Conservation (phyloP, 2,888 invertebrate species). For the Pseudococcus jackbeardsleyi region DNA sequence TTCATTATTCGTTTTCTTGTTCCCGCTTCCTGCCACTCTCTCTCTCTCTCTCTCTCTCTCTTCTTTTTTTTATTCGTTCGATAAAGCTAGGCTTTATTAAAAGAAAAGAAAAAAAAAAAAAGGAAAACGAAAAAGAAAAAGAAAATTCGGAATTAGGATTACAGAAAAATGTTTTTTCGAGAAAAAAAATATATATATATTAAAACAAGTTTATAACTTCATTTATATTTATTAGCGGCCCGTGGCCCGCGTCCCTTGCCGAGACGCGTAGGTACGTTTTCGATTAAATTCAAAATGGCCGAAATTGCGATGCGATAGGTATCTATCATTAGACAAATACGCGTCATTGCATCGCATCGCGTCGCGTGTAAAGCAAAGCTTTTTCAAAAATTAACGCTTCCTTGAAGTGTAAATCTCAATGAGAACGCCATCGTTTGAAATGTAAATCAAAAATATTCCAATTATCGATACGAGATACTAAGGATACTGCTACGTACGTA, state of each 20-base stretch:
- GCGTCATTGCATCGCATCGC: not conserved
- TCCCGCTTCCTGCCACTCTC: too few relatives aligned
- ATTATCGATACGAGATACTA: not conserved
- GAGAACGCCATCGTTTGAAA: not conserved
- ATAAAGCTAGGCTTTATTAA: not conserved
- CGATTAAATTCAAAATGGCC: conserved; percentile 33
- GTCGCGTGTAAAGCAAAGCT: not conserved
- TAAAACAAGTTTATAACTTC: conserved; percentile 13
- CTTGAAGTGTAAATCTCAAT: not conserved
- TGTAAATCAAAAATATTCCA: conserved; percentile 25
- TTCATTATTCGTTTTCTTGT: not conserved
- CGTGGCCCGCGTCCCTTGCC: not conserved
- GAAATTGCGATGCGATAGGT: conserved; percentile 5
- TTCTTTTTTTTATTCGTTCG: not conserved
- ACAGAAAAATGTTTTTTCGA: not conserved
- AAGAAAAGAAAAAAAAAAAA: not conserved
- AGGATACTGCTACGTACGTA: too few relatives aligned
- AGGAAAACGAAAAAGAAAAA: not conserved
- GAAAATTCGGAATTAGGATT: not conserved
- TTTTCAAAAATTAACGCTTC: conserved; percentile 14
- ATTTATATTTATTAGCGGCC: conserved; percentile 21
- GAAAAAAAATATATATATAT: conserved; percentile 11
- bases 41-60: too few relatives aligned
- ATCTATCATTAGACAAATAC: not conserved
- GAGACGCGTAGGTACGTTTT: not conserved